A percentile compares a stretch with the other conserved stretches of the same genome.
These are phyloP conservation scores for Pyrgus malvae DNA, from an alignment of 2,888 invertebrate species.

Conservation along the genomic window DNA sequence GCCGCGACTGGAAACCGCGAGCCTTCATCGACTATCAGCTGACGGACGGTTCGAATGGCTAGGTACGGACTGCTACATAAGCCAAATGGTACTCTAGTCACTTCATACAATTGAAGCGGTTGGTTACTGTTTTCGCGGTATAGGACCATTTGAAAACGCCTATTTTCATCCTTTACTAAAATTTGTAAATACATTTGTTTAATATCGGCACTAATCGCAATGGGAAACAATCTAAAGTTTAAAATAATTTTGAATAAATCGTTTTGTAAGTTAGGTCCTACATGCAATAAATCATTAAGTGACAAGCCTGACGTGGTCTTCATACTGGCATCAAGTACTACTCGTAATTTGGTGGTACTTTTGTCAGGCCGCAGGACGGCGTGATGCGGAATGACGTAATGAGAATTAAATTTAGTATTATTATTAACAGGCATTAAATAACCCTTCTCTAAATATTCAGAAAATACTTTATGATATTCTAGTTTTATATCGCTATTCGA, in stretches of 20 bases:
- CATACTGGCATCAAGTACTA: conserved; percentile 27
- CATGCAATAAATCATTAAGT: conserved; percentile 29
- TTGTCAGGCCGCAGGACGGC: conserved; percentile 22
- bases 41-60: conserved; percentile 27
- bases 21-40: conserved; percentile 11
- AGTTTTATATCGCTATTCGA: not conserved
- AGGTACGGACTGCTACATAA: conserved; percentile 26
- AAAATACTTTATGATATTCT: conserved; percentile 13
- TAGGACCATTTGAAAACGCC: not conserved
- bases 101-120: conserved; percentile 7
- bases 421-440: not conserved
- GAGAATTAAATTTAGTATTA: not conserved
- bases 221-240: conserved; percentile 28
- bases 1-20: not conserved
- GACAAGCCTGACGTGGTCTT: conserved; percentile 25
- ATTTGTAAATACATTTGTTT: conserved; percentile 29
- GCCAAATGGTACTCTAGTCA: conserved; percentile 18
- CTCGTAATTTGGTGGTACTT: not conserved
- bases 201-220: conserved; percentile 30
- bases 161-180: not conserved
- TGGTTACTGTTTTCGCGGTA: not conserved
- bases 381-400: conserved; percentile 28
- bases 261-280: conserved; percentile 31
- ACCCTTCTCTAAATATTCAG: conserved; percentile 21
- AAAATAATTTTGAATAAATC: conserved; percentile 29